Evolutionary conservation across 1,140 invertebrate genomes (phyloP), one percentile per base, ranked within the genome.

Genomic region (Anastrepha ludens): DNA sequence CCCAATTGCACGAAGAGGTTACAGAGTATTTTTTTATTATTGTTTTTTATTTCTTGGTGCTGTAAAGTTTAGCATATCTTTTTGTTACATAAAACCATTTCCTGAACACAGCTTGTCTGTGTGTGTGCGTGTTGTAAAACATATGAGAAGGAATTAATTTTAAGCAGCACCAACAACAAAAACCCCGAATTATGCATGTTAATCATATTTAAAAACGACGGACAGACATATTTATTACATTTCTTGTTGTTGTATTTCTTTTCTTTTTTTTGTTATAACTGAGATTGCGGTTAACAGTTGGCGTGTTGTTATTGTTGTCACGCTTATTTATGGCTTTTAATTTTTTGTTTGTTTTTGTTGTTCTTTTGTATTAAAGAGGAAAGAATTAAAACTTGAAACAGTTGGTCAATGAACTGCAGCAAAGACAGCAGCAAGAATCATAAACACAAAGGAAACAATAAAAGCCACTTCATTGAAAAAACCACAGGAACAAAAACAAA

Each of bases 391-490:
- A 55, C 47, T 81, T 20, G 11, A 81, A 55, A 17, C 74, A 20
- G 20, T 58, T 81, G 74, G 74, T 81, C 74, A 55, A 81, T 81
- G 74, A 81, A 58, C 47, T 81, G 74, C 67, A 17, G 67, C 41
- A 7, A 50, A 50, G 7, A n/a, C 44, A 20, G n/a, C 44, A 81
- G 44, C 44, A 81, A 81, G n/a, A 7, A 55, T 1, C 3, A 44
- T 4, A 55, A 20, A 20, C 8, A 2, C 7, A 2, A 81, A 81
- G 47, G n/a, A 58, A 15, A n/a, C 47, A n/a, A 58, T 81, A 20
- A 81, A 81, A 81, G 47, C 44, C n/a, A 29, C 17, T 55, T 81
- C 55, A 81, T 47, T 55, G 47, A 20, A 67, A 29, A 55, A 81
- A 55, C 17, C 47, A 55, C 65, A 67, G 39, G 3, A 41, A 67